These are phyloP conservation scores for Ardeotis arabs DNA, from an alignment of 2,113 vertebrate species.

Conservation along the genomic window DNA sequence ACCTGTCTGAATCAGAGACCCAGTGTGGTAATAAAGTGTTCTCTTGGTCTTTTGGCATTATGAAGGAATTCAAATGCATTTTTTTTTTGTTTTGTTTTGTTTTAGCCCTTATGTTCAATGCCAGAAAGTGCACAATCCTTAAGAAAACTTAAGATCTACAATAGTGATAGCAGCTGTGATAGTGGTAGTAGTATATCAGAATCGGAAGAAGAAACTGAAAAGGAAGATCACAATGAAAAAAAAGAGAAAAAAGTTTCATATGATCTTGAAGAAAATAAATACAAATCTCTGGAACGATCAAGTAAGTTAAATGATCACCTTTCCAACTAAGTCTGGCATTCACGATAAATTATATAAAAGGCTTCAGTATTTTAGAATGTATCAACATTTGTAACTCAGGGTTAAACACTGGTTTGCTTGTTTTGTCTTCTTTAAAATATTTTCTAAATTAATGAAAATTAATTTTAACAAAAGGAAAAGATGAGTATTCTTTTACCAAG, in stretches of 20 bases:
- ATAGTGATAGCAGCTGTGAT: constrained; percentile 83
- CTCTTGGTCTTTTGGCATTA: background rate
- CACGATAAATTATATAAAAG: background rate
- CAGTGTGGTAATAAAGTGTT: background rate
- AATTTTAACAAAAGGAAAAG: background rate
- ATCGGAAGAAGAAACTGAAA: constrained; percentile 77
- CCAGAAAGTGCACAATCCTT: constrained; percentile 86
- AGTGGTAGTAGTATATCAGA: constrained; percentile 82
- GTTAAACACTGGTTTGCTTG: background rate
- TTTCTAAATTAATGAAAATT: background rate
- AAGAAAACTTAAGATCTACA: constrained; percentile 75
- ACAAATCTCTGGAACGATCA: constrained; percentile 85
- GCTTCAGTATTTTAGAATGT: background rate
- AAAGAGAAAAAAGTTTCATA: constrained; percentile 86
- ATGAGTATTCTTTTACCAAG: background rate
- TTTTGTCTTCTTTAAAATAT: background rate
- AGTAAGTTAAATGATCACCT: constrained; percentile 75
- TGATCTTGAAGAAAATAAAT: constrained; percentile 80
- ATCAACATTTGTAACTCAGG: background rate
- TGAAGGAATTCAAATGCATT: background rate
- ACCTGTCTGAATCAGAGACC: background rate
- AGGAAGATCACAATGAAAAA: constrained; percentile 75
- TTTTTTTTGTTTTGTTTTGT: background rate
- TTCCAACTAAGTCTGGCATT: background rate
- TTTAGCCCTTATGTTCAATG: constrained; percentile 90